Evolutionary conservation across 2,797 vertebrate species (phyloP).

Genomic region (Neopelma chrysocephalum): DNA sequence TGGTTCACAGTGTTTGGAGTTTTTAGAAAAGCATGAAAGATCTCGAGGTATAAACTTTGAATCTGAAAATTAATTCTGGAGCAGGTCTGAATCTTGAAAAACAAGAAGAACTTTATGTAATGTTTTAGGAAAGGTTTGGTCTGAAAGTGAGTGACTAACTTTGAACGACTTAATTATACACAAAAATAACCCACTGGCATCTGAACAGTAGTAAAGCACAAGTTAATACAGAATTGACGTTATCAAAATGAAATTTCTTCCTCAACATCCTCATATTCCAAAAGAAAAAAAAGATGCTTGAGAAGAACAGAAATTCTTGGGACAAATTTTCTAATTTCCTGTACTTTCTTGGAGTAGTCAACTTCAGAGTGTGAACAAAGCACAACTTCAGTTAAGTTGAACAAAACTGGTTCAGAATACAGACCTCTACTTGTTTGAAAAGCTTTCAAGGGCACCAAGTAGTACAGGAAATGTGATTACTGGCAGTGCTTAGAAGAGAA

Average conservation of each 20-base stretch:
- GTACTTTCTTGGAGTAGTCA: not conserved
- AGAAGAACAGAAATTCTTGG: not conserved
- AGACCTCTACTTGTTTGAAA: not conserved
- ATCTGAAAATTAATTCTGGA: not conserved
- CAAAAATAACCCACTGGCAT: not conserved
- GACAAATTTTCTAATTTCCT: not conserved
- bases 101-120: not conserved
- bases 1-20: not conserved
- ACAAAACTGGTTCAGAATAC: not conserved
- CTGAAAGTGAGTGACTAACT: not conserved
- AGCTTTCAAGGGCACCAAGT: not conserved
- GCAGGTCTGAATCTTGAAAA: not conserved
- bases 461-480: not conserved
- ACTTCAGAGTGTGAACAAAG: not conserved
- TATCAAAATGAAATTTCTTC: not conserved
- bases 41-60: not conserved
- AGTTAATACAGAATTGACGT: not conserved
- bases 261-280: not conserved
- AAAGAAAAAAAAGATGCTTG: not conserved
- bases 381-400: not conserved
- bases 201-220: not conserved
- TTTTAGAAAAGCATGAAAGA: not conserved
- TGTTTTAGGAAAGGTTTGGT: not conserved
- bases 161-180: not conserved
- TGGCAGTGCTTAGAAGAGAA: not conserved